Evolutionary conservation across 2,888 invertebrate genomes (phyloP).

Genomic region (Syrphus vitripennis): DNA sequence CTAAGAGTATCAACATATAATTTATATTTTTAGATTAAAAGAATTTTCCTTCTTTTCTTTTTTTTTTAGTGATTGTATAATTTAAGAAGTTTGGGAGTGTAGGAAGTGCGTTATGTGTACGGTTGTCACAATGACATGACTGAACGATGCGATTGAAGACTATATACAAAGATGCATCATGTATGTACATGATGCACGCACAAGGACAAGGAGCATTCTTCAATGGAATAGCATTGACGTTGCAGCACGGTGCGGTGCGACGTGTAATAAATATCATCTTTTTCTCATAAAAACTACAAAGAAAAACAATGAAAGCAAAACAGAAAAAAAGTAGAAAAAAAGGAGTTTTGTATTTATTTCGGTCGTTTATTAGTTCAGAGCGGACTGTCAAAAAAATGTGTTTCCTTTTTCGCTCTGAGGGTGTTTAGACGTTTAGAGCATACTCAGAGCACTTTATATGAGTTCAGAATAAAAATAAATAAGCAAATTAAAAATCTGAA

Average conservation of each 20-base stretch:
- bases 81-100: background rate
- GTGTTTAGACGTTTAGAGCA: too few relatives aligned
- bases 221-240: background rate
- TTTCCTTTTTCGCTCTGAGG: too few relatives aligned
- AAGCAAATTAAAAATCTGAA: too few relatives aligned
- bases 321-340: background rate
- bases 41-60: background rate
- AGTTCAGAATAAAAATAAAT: too few relatives aligned
- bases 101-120: background rate
- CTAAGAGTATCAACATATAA: background rate
- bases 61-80: background rate
- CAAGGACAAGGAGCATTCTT: background rate
- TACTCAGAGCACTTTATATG: too few relatives aligned
- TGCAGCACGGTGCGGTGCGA: background rate
- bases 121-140: background rate
- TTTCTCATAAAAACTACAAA: background rate
- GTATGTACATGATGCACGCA: background rate
- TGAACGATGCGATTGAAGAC: background rate
- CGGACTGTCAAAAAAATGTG: too few relatives aligned
- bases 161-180: background rate
- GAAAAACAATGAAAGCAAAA: background rate
- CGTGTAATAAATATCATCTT: background rate
- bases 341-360: background rate
- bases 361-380: too few relatives aligned
- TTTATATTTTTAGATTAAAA: background rate